Conservation (phyloP, 2,797 vertebrate genomes). For the Melanotaenia maccullochi region DNA sequence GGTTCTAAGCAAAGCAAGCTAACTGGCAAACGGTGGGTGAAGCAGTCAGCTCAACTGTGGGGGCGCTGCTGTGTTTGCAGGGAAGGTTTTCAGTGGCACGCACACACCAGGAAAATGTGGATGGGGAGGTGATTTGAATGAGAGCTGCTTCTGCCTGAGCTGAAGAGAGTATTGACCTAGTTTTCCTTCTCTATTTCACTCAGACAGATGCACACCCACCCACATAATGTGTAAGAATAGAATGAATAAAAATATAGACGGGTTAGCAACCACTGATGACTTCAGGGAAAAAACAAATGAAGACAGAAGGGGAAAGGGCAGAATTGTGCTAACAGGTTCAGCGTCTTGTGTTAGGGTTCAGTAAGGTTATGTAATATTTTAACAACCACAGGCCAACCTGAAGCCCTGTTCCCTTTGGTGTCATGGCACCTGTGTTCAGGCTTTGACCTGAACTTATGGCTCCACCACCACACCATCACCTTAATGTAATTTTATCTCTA, state of each 20-base stretch:
- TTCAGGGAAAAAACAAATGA: slow-evolving; percentile 16
- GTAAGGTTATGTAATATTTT: slow-evolving; percentile 32
- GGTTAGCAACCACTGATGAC: slow-evolving; percentile 29
- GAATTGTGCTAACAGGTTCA: neutral
- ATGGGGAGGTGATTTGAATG: slow-evolving; percentile 75
- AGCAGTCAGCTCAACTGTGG: slow-evolving; percentile 32
- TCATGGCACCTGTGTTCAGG: slow-evolving; percentile 46
- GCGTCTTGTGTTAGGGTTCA: slow-evolving; percentile 6
- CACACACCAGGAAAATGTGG: slow-evolving; percentile 51
- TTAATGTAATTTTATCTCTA: slow-evolving; percentile 4
- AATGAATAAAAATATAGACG: slow-evolving; percentile 58
- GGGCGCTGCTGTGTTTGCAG: slow-evolving; percentile 40
- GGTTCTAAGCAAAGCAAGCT: slow-evolving; percentile 44
- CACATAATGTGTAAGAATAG: slow-evolving; percentile 60
- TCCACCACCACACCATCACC: slow-evolving; percentile 27
- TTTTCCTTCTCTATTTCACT: slow-evolving; percentile 72
- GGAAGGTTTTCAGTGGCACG: slow-evolving; percentile 61
- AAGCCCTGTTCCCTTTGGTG: slow-evolving; percentile 41
- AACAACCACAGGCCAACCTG: neutral
- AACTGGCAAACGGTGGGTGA: slow-evolving; percentile 30
- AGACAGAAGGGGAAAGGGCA: neutral
- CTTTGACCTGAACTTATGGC: slow-evolving; percentile 60
- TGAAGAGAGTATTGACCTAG: slow-evolving; percentile 82
- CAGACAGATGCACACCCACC: slow-evolving; percentile 63
- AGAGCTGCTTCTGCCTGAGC: slow-evolving; percentile 74